Evolutionary conservation across 35 echinoderm and acorn worm genomes (phyloP).

Genomic region (Diadema setosum): DNA sequence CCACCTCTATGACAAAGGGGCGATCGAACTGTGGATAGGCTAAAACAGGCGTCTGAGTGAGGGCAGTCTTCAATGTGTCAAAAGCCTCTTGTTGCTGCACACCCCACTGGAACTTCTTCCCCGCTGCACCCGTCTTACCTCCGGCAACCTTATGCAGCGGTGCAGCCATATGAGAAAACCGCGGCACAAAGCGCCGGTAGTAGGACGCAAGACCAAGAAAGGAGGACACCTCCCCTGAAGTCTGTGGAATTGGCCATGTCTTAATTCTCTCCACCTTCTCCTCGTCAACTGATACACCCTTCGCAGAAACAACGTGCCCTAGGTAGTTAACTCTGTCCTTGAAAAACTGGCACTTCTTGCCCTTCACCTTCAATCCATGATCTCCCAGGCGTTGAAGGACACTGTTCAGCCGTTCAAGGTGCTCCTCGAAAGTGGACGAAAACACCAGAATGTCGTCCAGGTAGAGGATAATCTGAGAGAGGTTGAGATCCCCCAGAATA

Average conservation of each 20-base stretch:
- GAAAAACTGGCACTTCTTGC: constrained; percentile 1
- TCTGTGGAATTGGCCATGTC: constrained; percentile 9
- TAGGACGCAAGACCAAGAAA: constrained; percentile 52
- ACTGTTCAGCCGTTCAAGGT: constrained; percentile 17
- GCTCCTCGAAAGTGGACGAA: constrained; percentile 39
- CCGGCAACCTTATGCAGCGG: background rate
- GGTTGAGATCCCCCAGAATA: constrained; percentile 59
- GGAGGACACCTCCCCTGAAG: background rate
- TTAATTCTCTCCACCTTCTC: constrained; percentile 8
- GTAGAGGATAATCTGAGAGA: constrained; percentile 22
- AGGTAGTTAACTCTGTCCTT: background rate
- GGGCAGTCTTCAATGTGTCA: background rate
- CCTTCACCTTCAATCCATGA: constrained; percentile 39
- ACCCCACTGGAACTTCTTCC: background rate
- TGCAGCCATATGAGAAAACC: background rate
- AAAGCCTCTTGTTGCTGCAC: constrained; percentile 5
- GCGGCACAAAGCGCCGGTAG: constrained; percentile 28
- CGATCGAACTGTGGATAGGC: background rate
- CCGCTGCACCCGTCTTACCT: background rate
- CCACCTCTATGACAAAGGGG: constrained; percentile 4
- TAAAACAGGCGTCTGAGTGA: background rate
- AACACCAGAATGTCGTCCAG: constrained; percentile 64
- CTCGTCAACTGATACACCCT: constrained; percentile 27
- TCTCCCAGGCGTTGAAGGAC: constrained; percentile 27
- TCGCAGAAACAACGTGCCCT: constrained; percentile 11